Evolutionary conservation across 1,140 invertebrate species (phyloP).

Genomic region (Oryzaephilus surinamensis): DNA sequence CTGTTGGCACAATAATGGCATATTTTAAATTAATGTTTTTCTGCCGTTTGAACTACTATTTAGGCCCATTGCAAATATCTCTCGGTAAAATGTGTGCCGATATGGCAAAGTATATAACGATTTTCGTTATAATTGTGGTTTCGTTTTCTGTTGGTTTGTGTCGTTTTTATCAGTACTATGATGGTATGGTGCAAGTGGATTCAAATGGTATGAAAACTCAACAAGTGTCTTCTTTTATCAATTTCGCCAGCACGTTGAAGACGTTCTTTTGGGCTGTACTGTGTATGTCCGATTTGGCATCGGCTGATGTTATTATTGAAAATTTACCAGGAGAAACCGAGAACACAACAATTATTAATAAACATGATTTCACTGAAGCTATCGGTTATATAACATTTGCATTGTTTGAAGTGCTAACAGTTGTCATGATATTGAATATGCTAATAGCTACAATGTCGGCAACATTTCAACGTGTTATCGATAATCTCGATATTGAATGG

Average conservation of each 20-base stretch:
- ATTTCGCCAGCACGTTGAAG: slow-evolving; percentile 48
- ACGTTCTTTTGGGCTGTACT: slow-evolving; percentile 69
- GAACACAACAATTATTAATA: slow-evolving; percentile 39
- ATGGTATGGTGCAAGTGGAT: slow-evolving; percentile 47
- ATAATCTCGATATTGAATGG: slow-evolving; percentile 50
- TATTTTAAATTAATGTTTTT: slow-evolving; percentile 46
- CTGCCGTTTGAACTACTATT: slow-evolving; percentile 45
- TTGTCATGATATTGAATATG: slow-evolving; percentile 67
- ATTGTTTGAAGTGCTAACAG: slow-evolving; percentile 53
- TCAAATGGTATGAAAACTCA: slow-evolving; percentile 38
- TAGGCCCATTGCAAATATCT: slow-evolving; percentile 52
- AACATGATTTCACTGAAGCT: slow-evolving; percentile 48
- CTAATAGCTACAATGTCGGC: slow-evolving; percentile 68
- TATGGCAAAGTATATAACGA: slow-evolving; percentile 43
- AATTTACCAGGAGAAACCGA: slow-evolving; percentile 42
- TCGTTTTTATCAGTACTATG: slow-evolving; percentile 47
- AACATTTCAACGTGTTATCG: slow-evolving; percentile 54
- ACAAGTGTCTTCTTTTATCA: slow-evolving; percentile 44
- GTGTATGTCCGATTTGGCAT: slow-evolving; percentile 54
- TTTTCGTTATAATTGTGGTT: slow-evolving; percentile 44
- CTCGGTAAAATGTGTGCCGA: slow-evolving; percentile 49
- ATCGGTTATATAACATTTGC: slow-evolving; percentile 55
- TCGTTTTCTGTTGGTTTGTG: slow-evolving; percentile 42
- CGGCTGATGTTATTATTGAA: slow-evolving; percentile 50
- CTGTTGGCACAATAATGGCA: slow-evolving; percentile 61